A percentile compares a stretch with the other conserved stretches of the same genome.
Evolutionary conservation across 2,888 invertebrate genomes (phyloP).

Genomic region (Acleris holmiana): DNA sequence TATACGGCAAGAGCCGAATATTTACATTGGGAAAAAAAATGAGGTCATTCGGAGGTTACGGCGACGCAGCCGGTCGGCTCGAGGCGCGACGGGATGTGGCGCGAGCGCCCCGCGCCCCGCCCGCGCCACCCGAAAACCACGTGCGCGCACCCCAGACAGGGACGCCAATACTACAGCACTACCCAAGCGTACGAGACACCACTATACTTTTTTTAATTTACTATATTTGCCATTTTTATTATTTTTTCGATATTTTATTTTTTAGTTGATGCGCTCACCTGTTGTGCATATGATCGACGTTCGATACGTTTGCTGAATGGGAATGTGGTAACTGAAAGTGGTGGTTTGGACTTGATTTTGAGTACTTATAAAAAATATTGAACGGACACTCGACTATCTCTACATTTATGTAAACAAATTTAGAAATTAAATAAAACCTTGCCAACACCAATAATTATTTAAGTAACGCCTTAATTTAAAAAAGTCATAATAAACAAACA

Average conservation of each 20-base stretch:
- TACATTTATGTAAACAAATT: neutral
- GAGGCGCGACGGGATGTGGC: slow-evolving; percentile 81
- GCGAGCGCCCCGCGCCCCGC: slow-evolving; percentile 52
- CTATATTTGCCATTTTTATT: slow-evolving; percentile 83
- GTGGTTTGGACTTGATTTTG: neutral
- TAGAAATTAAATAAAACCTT: neutral
- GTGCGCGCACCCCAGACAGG: slow-evolving; percentile 73
- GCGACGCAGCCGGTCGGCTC: slow-evolving; percentile 82
- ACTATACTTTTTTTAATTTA: slow-evolving; percentile 81
- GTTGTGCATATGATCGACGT: slow-evolving; percentile 79
- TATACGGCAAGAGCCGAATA: slow-evolving; percentile 82
- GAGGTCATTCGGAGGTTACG: slow-evolving; percentile 84
- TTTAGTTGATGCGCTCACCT: slow-evolving; percentile 83
- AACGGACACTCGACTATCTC: neutral
- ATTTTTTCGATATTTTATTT: slow-evolving; percentile 85
- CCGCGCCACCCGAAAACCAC: slow-evolving; percentile 66
- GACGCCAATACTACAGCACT: slow-evolving; percentile 51
- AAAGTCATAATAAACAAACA: neutral
- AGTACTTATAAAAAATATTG: slow-evolving; percentile 5
- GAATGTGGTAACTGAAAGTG: slow-evolving; percentile 32
- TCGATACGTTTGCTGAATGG: slow-evolving; percentile 56
- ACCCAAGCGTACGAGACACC: slow-evolving; percentile 54
- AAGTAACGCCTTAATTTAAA: neutral
- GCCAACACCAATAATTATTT: too few species aligned
- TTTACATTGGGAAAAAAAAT: slow-evolving; percentile 84